Evolutionary conservation across 2,888 invertebrate species (phyloP).

Genomic region (Sceliomorpha sp.): DNA sequence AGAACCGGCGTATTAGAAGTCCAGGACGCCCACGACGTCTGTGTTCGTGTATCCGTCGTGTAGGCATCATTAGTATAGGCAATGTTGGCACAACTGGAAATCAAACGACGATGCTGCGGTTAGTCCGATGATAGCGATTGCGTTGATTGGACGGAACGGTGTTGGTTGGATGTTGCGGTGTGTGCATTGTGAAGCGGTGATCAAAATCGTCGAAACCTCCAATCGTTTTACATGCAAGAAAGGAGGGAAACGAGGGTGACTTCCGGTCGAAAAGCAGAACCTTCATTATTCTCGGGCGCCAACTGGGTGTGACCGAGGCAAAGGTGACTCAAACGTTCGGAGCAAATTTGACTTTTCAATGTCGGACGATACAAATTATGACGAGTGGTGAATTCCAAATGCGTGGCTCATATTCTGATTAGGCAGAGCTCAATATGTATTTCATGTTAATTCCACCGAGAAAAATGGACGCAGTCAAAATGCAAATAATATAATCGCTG

Average conservation of each 20-base stretch:
- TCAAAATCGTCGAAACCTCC: conserved; percentile 65
- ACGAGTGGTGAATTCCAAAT: conserved; percentile 44
- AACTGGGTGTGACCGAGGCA: conserved; percentile 72
- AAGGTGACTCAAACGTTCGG: conserved; percentile 63
- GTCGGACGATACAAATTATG: conserved; percentile 46
- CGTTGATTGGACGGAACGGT: conserved; percentile 45
- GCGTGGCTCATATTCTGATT: conserved; percentile 50
- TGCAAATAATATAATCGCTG: too few species aligned
- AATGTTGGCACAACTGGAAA: conserved; percentile 60
- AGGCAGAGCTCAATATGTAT: conserved; percentile 45
- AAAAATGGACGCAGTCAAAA: background rate
- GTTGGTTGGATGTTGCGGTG: conserved; percentile 35
- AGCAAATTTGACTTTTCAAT: conserved; percentile 54
- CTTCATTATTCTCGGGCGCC: conserved; percentile 68
- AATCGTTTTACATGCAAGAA: conserved; percentile 57
- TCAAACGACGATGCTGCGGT: conserved; percentile 65
- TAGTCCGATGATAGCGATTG: conserved; percentile 47
- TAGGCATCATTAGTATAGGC: conserved; percentile 74
- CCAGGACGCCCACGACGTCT: conserved; percentile 75
- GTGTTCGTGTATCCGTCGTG: conserved; percentile 71
- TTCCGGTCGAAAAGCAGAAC: conserved; percentile 65
- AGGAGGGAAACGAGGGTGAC: conserved; percentile 60
- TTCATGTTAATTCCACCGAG: conserved; percentile 2
- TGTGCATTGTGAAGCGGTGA: conserved; percentile 46
- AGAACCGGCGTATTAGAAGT: conserved; percentile 70